These are phyloP conservation scores for Lordiphosa collinella DNA, from an alignment of 1,140 invertebrate species.

Conservation along the genomic window DNA sequence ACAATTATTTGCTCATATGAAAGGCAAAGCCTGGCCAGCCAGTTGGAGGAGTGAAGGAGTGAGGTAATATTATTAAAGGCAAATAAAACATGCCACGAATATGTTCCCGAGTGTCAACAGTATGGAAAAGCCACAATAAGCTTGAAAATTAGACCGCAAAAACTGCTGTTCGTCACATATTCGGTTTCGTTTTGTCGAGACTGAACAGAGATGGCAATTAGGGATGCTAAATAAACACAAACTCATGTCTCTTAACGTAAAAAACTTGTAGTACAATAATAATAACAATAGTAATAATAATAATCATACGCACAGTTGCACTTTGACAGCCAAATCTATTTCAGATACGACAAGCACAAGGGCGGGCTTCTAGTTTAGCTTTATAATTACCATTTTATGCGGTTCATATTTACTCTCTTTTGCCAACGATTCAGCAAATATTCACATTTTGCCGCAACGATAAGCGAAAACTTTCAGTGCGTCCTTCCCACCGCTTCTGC, in stretches of 20 bases:
- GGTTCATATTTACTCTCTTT: slow-evolving; percentile 64
- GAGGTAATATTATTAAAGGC: slow-evolving; percentile 40
- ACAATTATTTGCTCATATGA: slow-evolving; percentile 54
- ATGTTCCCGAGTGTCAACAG: slow-evolving; percentile 41
- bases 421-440: slow-evolving; percentile 62
- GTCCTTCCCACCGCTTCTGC: slow-evolving; percentile 16
- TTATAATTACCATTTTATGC: slow-evolving; percentile 75
- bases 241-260: not conserved
- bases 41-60: not conserved
- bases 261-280: not conserved
- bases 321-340: slow-evolving; percentile 61
- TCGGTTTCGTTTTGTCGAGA: slow-evolving; percentile 24
- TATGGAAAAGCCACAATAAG: slow-evolving; percentile 28
- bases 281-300: slow-evolving; percentile 64
- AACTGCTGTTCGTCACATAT: slow-evolving; percentile 31
- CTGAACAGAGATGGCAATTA: slow-evolving; percentile 9
- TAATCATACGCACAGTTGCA: slow-evolving; percentile 74
- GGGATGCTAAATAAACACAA: not conserved
- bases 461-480: slow-evolving; percentile 62
- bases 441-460: slow-evolving; percentile 72
- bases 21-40: slow-evolving; percentile 30
- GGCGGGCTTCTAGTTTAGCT: slow-evolving; percentile 48
- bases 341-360: slow-evolving; percentile 32
- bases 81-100: slow-evolving; percentile 44
- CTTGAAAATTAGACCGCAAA: slow-evolving; percentile 44